These are phyloP conservation scores for Melitaea cinxia DNA, from an alignment of 1,140 invertebrate genomes.

Conservation along the genomic window DNA sequence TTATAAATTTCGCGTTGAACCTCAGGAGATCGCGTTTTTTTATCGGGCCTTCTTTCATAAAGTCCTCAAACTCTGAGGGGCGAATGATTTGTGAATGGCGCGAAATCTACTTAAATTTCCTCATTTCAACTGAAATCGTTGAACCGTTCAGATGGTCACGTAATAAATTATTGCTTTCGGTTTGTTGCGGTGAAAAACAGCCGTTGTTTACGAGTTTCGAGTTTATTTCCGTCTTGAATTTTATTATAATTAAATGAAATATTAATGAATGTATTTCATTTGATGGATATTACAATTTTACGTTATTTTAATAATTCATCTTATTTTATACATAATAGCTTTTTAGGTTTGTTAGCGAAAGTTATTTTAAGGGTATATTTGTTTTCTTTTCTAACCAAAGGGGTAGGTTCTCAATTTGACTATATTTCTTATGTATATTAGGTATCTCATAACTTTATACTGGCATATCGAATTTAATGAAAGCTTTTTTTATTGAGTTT, in stretches of 20 bases:
- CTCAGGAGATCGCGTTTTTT: slow-evolving; percentile 39
- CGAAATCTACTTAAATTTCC: slow-evolving; percentile 42
- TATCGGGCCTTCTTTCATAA: slow-evolving; percentile 42
- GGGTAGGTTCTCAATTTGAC: too few relatives aligned
- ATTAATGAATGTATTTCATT: neutral
- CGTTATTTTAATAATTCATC: too few relatives aligned
- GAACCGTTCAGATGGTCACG: slow-evolving; percentile 37
- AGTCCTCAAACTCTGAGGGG: slow-evolving; percentile 25
- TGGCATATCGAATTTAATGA: too few relatives aligned
- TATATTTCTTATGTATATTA: too few relatives aligned
- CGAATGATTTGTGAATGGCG: slow-evolving; percentile 43
- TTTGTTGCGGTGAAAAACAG: slow-evolving; percentile 27
- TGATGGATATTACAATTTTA: neutral
- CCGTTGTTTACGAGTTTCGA: slow-evolving; percentile 15
- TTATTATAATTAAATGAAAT: neutral
- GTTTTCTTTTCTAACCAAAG: too few relatives aligned
- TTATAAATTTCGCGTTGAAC: slow-evolving; percentile 16
- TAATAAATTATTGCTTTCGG: slow-evolving; percentile 42
- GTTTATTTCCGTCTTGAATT: neutral
- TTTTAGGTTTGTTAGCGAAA: too few relatives aligned
- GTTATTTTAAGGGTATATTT: too few relatives aligned
- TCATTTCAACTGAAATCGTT: slow-evolving; percentile 31
- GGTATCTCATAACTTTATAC: too few relatives aligned
- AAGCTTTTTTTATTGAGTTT: too few relatives aligned
- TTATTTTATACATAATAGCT: too few relatives aligned